Conservation (phyloP, 2,888 invertebrate genomes). For the Trissolcus japonicus region DNA sequence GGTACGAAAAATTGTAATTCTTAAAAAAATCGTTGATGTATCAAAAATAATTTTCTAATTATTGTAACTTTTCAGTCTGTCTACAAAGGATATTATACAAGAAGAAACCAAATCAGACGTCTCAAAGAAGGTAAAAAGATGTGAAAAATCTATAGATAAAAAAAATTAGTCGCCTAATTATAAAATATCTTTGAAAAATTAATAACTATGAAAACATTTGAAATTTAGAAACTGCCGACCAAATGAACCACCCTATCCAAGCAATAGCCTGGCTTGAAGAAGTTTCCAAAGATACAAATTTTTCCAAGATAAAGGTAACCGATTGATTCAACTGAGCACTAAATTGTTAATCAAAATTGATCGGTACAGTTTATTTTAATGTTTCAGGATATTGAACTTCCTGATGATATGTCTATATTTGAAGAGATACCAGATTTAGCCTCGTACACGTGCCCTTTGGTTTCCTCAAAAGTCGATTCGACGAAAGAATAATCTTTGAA, state of each 20-base stretch:
- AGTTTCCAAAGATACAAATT: not conserved
- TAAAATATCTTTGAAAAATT: not conserved
- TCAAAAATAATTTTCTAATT: slow-evolving; percentile 2
- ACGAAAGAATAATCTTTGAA: no score
- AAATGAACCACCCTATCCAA: not conserved
- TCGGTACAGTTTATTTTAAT: no score
- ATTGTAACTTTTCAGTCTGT: slow-evolving; percentile 12
- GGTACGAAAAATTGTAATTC: slow-evolving; percentile 52
- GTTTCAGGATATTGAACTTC: no score
- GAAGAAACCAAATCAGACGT: slow-evolving; percentile 11
- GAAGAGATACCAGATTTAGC: no score
- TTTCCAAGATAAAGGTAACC: no score
- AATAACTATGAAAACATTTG: not conserved
- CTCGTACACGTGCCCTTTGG: no score
- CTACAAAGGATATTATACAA: slow-evolving; percentile 25
- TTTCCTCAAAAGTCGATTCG: no score
- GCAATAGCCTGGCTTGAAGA: not conserved
- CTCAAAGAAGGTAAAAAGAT: slow-evolving; percentile 56
- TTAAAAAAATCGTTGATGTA: not conserved
- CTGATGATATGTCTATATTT: no score
- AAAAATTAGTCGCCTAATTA: not conserved
- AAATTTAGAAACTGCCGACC: not conserved
- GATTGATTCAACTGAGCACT: no score
- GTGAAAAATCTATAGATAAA: not conserved
- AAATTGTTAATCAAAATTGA: no score